Evolutionary conservation across 2,888 invertebrate species (phyloP).

Genomic region (Galeopsomyia nigrocyanea): DNA sequence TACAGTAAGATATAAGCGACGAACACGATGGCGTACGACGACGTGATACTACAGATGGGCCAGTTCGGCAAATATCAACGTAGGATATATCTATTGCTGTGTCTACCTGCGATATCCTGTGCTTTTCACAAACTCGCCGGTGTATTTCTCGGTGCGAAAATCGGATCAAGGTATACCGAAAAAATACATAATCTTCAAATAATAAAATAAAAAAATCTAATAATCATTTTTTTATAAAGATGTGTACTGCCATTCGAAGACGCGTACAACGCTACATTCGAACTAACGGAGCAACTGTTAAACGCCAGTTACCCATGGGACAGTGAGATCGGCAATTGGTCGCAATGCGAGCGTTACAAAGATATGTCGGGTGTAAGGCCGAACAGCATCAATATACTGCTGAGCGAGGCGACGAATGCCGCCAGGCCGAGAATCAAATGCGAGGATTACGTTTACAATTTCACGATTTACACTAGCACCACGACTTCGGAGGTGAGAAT

Average conservation of each 20-base stretch:
- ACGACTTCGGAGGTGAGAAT: slow-evolving; percentile 76
- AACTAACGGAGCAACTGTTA: slow-evolving; percentile 68
- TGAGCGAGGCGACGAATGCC: background rate
- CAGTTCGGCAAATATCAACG: slow-evolving; percentile 81
- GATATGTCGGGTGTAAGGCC: slow-evolving; percentile 29
- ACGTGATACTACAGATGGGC: slow-evolving; percentile 77
- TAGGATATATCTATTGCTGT: slow-evolving; percentile 77
- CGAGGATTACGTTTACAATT: slow-evolving; percentile 74
- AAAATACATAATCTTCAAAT: background rate
- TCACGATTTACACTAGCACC: slow-evolving; percentile 73
- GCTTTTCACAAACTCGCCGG: slow-evolving; percentile 82
- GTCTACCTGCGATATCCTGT: slow-evolving; percentile 79
- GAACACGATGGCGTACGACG: slow-evolving; percentile 78
- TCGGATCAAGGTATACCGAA: slow-evolving; percentile 72
- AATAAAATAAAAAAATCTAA: slow-evolving; percentile 12
- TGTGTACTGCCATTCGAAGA: slow-evolving; percentile 75
- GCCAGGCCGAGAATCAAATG: slow-evolving; percentile 63
- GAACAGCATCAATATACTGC: slow-evolving; percentile 9
- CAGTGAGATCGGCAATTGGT: slow-evolving; percentile 66
- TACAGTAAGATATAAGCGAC: no score
- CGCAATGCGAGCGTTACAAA: slow-evolving; percentile 69
- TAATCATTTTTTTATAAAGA: slow-evolving; percentile 63
- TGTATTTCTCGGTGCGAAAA: slow-evolving; percentile 78
- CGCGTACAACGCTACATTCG: slow-evolving; percentile 69
- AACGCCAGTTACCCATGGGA: slow-evolving; percentile 73